Evolutionary conservation across 1,140 invertebrate species (phyloP), one percentile per base, ranked within the genome.

Genomic region (Amphibalanus amphitrite): DNA sequence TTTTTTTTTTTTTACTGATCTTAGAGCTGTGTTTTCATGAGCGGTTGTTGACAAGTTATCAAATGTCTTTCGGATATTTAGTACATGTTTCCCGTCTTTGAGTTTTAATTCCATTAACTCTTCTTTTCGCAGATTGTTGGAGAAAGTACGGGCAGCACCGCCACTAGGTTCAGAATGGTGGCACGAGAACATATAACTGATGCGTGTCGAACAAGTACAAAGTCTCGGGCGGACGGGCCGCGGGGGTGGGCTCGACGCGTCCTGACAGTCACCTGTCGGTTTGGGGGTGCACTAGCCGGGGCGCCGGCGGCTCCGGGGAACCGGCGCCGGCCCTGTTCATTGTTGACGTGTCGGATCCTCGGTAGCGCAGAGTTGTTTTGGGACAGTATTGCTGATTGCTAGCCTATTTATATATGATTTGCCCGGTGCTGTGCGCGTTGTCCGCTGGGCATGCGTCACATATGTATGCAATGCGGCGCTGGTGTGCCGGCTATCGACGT

Each of bases 171-270:
- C 33, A 38, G 4, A 15, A 6, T 38, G 33, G 33, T 38, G 33
- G 33, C n/a, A n/a, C n/a, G 33, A 38, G 33, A 38, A 38, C 33
- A 38, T 38, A 38, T 38, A 38, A 38, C 33, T 38, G 33, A 38
- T 38, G 33, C 47, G 47, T 59, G 47, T 59, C 47, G 47, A 59
- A 59, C 47, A 59, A 59, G 47, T 59, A 59, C 47, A 59, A 59
- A 59, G 47, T 59, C 47, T 20, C 47, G 13, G 17, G 47, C 47
- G 47, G 47, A 23, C 47, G 10, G 13, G 47, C 47, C 47, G 47
- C 1, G 1, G 1, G 13, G 47, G 1, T 8, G 1, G 17, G 13
- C 10, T 20, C 10, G 20, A 59, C 17, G 20, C 47, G 47, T 23
- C 1, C 47, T 1, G 17, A 1, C 1, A 3, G 47, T 20, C 47